Base-by-base conservation (phyloP, 1,140 invertebrate species). In the Onthophagus taurus region DNA sequence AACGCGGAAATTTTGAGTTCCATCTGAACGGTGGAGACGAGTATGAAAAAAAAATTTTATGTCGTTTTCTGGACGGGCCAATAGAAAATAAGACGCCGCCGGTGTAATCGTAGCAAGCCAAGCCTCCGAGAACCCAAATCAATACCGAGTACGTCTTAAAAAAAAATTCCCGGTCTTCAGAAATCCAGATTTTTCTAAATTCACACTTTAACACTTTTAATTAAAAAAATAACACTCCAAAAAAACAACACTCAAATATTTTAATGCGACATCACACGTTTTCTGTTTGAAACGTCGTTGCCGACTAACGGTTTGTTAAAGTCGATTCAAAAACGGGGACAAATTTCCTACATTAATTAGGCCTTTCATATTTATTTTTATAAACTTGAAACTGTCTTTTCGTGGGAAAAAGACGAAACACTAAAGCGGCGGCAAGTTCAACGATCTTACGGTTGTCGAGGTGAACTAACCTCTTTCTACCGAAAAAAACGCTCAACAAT, bases 41-140 rank as follows among this genome's bases (percentile, higher is more conserved):
- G n/a, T n/a, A n/a, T n/a, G n/a, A n/a, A n/a, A n/a, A n/a, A n/a
- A n/a, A n/a, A n/a, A n/a, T n/a, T n/a, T n/a, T n/a, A n/a, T n/a
- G n/a, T n/a, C n/a, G n/a, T n/a, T n/a, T n/a, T n/a, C n/a, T n/a
- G n/a, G n/a, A n/a, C 58, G 57, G 62, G 55, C 63, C 60, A 65
- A 62, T 61, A 58, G 59, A 57, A 61, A 60, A 58, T 60, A 60
- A 59, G 58, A 62, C 51, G 53, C 58, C 55, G 57, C 53, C 60
- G 61, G 53, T n/a, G n/a, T n/a, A n/a, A n/a, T n/a, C n/a, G n/a
- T n/a, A n/a, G n/a, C n/a, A n/a, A n/a, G 60, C 61, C 61, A 58
- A 62, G 60, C 61, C 61, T 64, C 59, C 57, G 50, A 57, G 57
- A 50, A n/a, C n/a, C n/a, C 60, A 56, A 65, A 64, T 64, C 61